Evolutionary conservation across 2,797 vertebrate species (phyloP).

Genomic region (Crypturellus tataupa): DNA sequence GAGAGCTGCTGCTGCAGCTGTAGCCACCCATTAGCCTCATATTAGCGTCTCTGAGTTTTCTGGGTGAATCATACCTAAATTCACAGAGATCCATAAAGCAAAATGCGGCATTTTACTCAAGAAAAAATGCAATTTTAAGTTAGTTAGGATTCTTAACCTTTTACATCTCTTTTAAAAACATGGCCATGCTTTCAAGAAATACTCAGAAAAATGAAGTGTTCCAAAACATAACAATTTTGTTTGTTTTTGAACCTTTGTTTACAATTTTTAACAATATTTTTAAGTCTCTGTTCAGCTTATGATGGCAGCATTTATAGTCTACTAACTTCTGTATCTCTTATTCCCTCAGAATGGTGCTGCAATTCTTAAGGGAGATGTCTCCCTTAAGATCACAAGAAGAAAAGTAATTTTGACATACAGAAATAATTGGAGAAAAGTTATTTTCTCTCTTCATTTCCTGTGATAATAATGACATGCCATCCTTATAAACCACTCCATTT

Average conservation of each 20-base stretch:
- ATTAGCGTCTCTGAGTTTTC: neutral
- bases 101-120: neutral
- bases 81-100: neutral
- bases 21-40: neutral
- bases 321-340: neutral
- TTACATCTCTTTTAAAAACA: neutral
- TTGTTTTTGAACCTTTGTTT: neutral
- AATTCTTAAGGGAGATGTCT: conserved; percentile 6
- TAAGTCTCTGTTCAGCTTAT: conserved; percentile 31
- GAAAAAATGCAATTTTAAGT: neutral
- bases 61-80: neutral
- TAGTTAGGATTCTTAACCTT: neutral
- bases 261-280: conserved; percentile 16
- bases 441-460: neutral
- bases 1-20: neutral
- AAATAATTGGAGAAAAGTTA: neutral
- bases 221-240: neutral
- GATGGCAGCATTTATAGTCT: neutral
- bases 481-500: neutral
- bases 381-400: neutral
- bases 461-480: neutral
- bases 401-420: neutral
- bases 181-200: neutral
- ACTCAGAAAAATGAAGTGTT: neutral
- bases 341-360: neutral